phyloP scores from a whole-genome alignment of 1,140 invertebrate species.

The Oryctes rhinoceros region DNA sequence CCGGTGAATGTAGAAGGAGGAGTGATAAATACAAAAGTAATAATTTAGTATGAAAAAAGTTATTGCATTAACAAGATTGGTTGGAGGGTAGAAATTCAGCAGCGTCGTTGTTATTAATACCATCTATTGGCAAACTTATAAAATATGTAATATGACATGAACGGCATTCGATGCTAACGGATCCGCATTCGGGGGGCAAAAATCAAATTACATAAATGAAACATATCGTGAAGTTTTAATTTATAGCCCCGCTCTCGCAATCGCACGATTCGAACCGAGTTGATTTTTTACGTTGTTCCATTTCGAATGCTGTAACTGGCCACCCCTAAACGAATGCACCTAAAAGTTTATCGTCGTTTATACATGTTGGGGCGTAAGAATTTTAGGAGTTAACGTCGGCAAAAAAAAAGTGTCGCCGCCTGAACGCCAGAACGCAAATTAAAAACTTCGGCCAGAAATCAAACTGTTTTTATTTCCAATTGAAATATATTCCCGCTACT shows the following conservation, averaged over 20 bases:
- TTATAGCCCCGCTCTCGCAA: slow-evolving; percentile 48
- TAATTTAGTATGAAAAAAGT: slow-evolving; percentile 16
- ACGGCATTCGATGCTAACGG: slow-evolving; percentile 50
- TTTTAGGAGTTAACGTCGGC: slow-evolving; percentile 48
- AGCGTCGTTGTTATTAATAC: slow-evolving; percentile 51
- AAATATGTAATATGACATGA: slow-evolving; percentile 54
- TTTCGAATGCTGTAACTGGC: slow-evolving; percentile 21
- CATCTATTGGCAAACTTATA: slow-evolving; percentile 55
- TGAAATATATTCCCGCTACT: slow-evolving; percentile 40
- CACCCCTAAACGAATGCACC: slow-evolving; percentile 50
- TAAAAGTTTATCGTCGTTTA: slow-evolving; percentile 56
- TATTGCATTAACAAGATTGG: slow-evolving; percentile 41
- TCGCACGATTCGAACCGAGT: slow-evolving; percentile 5
- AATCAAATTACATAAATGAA: slow-evolving; percentile 60
- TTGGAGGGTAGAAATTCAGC: slow-evolving; percentile 23
- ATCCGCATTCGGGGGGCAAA: slow-evolving; percentile 48
- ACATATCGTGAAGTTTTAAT: slow-evolving; percentile 59
- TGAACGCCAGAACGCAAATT: slow-evolving; percentile 52
- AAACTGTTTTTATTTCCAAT: slow-evolving; percentile 46
- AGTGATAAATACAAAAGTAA: neutral
- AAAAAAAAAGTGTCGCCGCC: slow-evolving; percentile 53
- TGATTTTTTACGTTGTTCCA: slow-evolving; percentile 36
- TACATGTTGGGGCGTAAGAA: slow-evolving; percentile 52
- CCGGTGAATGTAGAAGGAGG: neutral
- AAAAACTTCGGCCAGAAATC: slow-evolving; percentile 52